Conservation (phyloP, 1,140 invertebrate species). For the Odontomachus brunneus region DNA sequence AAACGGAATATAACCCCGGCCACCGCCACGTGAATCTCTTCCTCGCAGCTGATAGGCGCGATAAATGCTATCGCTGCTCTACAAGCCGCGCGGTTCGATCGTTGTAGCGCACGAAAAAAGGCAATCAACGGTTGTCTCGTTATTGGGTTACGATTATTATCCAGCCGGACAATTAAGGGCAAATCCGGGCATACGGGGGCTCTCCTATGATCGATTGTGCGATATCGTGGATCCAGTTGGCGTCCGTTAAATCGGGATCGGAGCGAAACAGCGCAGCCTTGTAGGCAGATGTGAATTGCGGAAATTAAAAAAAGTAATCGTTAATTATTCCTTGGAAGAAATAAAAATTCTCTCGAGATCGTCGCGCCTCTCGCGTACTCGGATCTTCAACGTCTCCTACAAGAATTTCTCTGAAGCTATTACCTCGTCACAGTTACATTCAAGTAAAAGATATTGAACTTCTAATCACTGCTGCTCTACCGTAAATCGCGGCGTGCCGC, state of each 20-base stretch:
- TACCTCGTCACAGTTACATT: too few relatives aligned
- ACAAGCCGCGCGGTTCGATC: slow-evolving; percentile 52
- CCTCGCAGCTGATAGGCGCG: slow-evolving; percentile 36
- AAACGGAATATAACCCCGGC: slow-evolving; percentile 8
- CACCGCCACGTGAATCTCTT: slow-evolving; percentile 52
- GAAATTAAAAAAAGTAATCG: neutral
- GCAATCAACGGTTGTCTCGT: slow-evolving; percentile 56
- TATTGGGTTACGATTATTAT: slow-evolving; percentile 63
- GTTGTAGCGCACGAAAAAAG: slow-evolving; percentile 62
- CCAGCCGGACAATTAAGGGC: slow-evolving; percentile 27
- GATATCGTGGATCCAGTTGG: neutral
- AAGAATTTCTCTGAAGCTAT: too few relatives aligned
- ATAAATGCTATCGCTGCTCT: slow-evolving; percentile 60
- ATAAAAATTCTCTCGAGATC: too few relatives aligned
- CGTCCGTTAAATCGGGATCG: neutral
- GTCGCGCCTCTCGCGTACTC: too few relatives aligned
- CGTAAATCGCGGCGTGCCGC: neutral
- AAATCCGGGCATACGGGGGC: neutral
- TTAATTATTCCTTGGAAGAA: neutral
- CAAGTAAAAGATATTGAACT: too few relatives aligned
- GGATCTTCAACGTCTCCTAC: too few relatives aligned
- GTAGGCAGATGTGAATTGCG: neutral
- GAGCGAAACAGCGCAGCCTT: neutral
- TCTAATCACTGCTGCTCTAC: too few relatives aligned
- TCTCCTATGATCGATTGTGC: neutral